Evolutionary conservation across 2,113 vertebrate species (phyloP), one percentile per base, ranked within the genome.

Genomic region (Chaetodon trifascialis): DNA sequence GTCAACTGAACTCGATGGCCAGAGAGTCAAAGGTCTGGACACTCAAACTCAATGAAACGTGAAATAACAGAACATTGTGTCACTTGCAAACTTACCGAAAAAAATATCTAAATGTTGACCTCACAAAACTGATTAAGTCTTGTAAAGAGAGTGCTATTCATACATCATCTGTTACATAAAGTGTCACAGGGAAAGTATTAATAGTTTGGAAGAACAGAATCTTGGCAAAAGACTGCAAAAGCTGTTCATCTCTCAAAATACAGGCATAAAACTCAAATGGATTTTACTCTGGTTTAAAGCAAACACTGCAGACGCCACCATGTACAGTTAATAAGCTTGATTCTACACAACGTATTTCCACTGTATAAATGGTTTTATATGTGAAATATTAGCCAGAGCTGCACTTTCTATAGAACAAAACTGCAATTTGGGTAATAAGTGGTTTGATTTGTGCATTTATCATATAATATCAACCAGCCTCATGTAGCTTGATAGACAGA

Each of bases 381-480:
- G 15, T 60, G 7, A 51, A 59, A 69, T 51, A 54, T 78, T 54
- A 21, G 30, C 40, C 14, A 2, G 3, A 40, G 15, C 49, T 70
- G 36, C 34, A 34, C 34, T 82, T 62, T 62, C 42, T 25, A 17
- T 4, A 23, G 25, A 64, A 10, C 2, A 49, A 62, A 81, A 76
- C 64, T 68, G 9, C 17, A 73, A 68, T 51, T 23, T 19, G 63
- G 47, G 30, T 25, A 51, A 47, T 59, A 66, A 19, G 47, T 46
- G 21, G 36, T 46, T 79, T 52, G 17, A 79, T 73, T 76, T 34
- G 65, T 70, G 62, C 79, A 79, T 88, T 79, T 72, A 77, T 91
- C 73, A 74, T 2, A 21, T 25, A 69, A 67, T 71, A 75, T 85
- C 73, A 83, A 51, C 80, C 58, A 40, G 74, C 69, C 64, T 64